Conservation (phyloP, 2,888 invertebrate species). For the Cephus spinipes region DNA sequence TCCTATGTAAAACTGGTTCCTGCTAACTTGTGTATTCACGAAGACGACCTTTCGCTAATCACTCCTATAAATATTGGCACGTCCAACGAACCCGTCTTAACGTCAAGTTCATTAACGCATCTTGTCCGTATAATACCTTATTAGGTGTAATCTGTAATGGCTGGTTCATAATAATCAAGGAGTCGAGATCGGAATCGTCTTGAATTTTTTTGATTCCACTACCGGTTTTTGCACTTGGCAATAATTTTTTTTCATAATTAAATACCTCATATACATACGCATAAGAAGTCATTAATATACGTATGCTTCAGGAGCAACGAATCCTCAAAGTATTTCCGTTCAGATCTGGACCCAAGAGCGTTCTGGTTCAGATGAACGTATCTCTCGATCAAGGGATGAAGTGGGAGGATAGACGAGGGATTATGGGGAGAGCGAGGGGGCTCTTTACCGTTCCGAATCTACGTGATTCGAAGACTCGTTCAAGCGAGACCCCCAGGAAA, state of each 20-base stretch:
- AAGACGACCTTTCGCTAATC: neutral
- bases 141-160: neutral
- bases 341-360: neutral
- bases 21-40: neutral
- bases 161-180: neutral
- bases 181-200: neutral
- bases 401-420: neutral
- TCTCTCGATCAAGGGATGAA: neutral
- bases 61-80: neutral
- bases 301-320: neutral
- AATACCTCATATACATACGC: neutral
- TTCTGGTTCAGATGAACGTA: neutral
- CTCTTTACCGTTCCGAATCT: slow-evolving; percentile 40
- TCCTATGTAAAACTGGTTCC: neutral
- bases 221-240: neutral
- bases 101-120: neutral
- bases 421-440: neutral
- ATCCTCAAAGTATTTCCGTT: neutral
- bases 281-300: neutral
- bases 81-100: neutral
- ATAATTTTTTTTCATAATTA: neutral
- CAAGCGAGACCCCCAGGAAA: slow-evolving; percentile 23
- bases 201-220: neutral
- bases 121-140: neutral
- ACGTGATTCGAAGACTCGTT: slow-evolving; percentile 34